Percentiles rank a stretch among this genome's conserved stretches.
Conservation (phyloP, 2,113 vertebrate genomes). For the Petaurus breviceps region DNA sequence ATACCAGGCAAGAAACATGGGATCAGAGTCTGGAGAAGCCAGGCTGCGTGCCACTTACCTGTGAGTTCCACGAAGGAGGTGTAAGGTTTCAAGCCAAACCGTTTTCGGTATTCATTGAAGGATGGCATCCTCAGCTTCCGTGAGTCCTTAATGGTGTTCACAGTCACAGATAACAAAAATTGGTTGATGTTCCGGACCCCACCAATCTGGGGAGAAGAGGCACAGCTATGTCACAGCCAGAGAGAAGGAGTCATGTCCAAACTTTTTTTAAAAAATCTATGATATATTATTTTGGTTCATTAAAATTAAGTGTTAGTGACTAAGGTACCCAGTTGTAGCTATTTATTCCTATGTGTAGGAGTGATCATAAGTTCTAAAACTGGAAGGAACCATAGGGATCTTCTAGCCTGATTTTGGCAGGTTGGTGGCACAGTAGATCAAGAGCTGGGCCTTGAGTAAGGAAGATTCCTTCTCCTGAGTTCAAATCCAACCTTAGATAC, state of each 20-base stretch:
- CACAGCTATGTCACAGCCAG: not conserved
- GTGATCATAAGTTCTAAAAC: not conserved
- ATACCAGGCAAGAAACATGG: not conserved
- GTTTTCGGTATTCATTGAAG: slow-evolving; percentile 95
- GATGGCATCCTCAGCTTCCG: slow-evolving; percentile 88
- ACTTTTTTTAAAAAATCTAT: not conserved
- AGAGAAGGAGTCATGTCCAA: not conserved
- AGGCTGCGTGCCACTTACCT: slow-evolving; percentile 81
- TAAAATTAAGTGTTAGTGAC: not conserved
- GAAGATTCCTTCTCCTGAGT: not conserved
- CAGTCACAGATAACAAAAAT: slow-evolving; percentile 82
- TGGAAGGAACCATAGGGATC: not conserved
- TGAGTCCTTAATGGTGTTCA: slow-evolving; percentile 89
- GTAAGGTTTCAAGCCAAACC: slow-evolving; percentile 92
- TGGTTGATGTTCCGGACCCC: slow-evolving; percentile 88
- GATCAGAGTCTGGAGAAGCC: not conserved
- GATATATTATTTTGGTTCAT: not conserved
- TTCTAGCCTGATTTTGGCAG: not conserved
- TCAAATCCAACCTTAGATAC: not conserved
- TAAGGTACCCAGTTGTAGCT: not conserved
- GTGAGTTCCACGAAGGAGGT: slow-evolving; percentile 92
- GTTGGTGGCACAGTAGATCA: not conserved
- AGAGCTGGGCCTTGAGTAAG: not conserved
- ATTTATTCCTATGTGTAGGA: not conserved
- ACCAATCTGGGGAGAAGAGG: slow-evolving; percentile 86